Base-by-base conservation (phyloP, 2,888 invertebrate genomes). In the Pterostichus madidus region DNA sequence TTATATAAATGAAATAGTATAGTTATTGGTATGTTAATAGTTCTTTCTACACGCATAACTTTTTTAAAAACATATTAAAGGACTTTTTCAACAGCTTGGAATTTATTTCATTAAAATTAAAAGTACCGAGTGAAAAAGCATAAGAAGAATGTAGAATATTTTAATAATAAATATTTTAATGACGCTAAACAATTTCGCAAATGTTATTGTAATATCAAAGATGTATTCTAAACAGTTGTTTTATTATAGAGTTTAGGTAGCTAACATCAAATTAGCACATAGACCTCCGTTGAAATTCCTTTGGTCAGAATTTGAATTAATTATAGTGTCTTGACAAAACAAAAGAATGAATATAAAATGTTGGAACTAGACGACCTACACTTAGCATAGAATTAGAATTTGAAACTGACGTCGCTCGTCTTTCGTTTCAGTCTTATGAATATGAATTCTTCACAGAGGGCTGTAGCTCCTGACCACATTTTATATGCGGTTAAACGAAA, bases 361-460 rank as follows among this genome's bases (percentile, higher is more conserved):
- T 24, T 68, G 32, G 32, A 46, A 56, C 32, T 56, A 53, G 76
- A 13, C 76, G 49, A 24, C 49, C 49, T 35, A 35, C 39, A 77
- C 59, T 78, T 56, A 61, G 59, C 56, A 59, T 59, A 46, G 78
- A 32, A 78, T 78, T 59, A 78, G 44, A 56, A 78, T 78, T 61
- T 77, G 13, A 53, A 39, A 77, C 56, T 77, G 77, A 77, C 56
- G 56, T 31, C 53, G 56, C 64, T 35, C n/a, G 53, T n/a, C 32
- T 2, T 32, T 44, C 35, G 35, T n/a, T 71, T 71, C 71, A 5
- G 17, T 3, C 44, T 78, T 78, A 78, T 78, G 78, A 13, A 78
- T 78, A 78, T 78, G 61, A 78, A 78, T 78, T 56, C 13, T 6
- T 56, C 15, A 35, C 15, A 44, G 7, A 52, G 59, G 39, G 49